Evolutionary conservation across 2,113 vertebrate genomes (phyloP).

Genomic region (Proteles cristata): DNA sequence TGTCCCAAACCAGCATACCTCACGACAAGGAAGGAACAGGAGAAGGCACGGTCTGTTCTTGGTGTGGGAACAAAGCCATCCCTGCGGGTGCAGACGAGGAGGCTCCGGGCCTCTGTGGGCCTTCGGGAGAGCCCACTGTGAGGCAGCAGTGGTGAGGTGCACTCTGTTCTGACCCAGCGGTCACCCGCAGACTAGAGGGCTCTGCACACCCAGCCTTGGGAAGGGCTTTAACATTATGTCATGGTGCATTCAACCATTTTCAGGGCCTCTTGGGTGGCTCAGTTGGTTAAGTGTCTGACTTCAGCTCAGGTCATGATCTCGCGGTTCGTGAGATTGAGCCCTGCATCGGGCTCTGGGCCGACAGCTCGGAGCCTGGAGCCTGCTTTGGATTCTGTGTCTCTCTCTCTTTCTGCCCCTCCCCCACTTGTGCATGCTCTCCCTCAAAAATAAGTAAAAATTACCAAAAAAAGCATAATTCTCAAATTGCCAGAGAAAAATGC

Average conservation of each 20-base stretch:
- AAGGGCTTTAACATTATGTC: rapidly evolving
- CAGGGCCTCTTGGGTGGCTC: too few species aligned
- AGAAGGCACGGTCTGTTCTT: rapidly evolving
- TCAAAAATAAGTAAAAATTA: too few species aligned
- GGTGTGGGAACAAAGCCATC: too few species aligned
- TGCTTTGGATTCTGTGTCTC: too few species aligned
- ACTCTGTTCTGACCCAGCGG: rapidly evolving
- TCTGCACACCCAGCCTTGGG: rapidly evolving
- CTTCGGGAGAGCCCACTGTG: too few species aligned
- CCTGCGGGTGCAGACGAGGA: rapidly evolving
- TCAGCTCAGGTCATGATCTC: too few species aligned
- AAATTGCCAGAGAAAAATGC: rapidly evolving
- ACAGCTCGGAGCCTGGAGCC: too few species aligned
- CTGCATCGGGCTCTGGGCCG: too few species aligned
- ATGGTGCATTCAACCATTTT: rapidly evolving
- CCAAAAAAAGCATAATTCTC: not conserved
- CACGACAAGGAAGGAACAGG: rapidly evolving
- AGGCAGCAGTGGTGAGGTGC: rapidly evolving
- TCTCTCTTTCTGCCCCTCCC: too few species aligned
- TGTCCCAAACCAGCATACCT: not conserved
- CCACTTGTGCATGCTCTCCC: too few species aligned
- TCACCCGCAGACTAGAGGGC: rapidly evolving
- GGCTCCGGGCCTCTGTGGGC: rapidly evolving
- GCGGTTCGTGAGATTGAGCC: too few species aligned
- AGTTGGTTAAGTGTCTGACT: too few species aligned